Evolutionary conservation across 1,140 invertebrate species (phyloP), one percentile per base, ranked within the genome.

Genomic region (Cydia splendana): DNA sequence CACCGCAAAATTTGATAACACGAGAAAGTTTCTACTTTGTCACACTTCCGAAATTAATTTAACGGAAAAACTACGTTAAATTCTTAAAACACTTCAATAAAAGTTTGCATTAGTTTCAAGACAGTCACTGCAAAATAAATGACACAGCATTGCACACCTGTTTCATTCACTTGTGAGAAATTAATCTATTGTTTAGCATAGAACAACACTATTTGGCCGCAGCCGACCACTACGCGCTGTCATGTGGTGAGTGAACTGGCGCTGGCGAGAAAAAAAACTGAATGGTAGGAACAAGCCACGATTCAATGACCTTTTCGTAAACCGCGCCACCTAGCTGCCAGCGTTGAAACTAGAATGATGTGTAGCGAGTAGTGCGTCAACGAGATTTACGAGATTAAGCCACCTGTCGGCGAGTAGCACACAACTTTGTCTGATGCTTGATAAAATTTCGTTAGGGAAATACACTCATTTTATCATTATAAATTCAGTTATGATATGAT

Each of bases 1-100:
- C 79, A 86, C 82, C 87, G 84, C 83, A 81, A 91, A 89, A 87
- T 89, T 71, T 88, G 83, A 84, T 88, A 87, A 85, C 74, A 74
- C 84, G 85, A 84, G 89, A 92, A 92, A 91, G 88, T 87, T 88
- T 77, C 80, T 76, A 77, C 82, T 89, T 87, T 85, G 83, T 87
- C 82, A 87, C 88, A 88, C 82, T 87, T 71, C 67, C 34, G 34
- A 71, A 18, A 38, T 38, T 71, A 71, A 71, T 71, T 71, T 42
- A 18, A 51, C 51, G 13, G 74, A 30, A 48, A 48, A 75, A 75
- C 34, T 30, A 20, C 4, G 45, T 71, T 42, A 9, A 71, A 42
- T 1, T 18, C 67, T 38, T 18, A 38, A 38, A 71, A 3, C 30
- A 34, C 30, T 38, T 71, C 12, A 38, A 24, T 71, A 24, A 62